Conservation (phyloP, 1,140 invertebrate genomes). For the Pseudomyrmex concolor region DNA sequence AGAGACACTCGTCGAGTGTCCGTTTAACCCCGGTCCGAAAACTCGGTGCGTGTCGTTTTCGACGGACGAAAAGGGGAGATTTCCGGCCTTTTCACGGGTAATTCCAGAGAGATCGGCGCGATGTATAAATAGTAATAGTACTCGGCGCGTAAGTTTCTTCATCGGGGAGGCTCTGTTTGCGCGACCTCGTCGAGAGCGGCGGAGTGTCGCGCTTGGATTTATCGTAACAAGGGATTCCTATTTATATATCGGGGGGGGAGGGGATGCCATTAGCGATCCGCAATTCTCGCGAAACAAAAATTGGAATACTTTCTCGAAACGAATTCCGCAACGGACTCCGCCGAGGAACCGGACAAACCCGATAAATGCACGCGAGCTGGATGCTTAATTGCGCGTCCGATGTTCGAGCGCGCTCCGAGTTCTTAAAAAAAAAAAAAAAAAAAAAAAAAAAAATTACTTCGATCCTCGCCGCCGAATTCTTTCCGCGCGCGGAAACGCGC, state of each 20-base stretch:
- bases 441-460: too few relatives aligned
- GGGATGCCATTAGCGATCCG: background rate
- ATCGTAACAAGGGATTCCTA: background rate
- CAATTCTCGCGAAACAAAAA: slow-evolving; percentile 4
- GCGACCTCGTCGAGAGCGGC: too few relatives aligned
- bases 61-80: slow-evolving; percentile 40
- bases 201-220: background rate
- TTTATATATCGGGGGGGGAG: background rate
- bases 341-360: slow-evolving; percentile 13
- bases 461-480: slow-evolving; percentile 35
- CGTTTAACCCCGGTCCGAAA: slow-evolving; percentile 49
- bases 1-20: slow-evolving; percentile 40
- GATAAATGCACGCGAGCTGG: slow-evolving; percentile 33
- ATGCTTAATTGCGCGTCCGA: slow-evolving; percentile 15
- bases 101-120: slow-evolving; percentile 17
- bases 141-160: background rate
- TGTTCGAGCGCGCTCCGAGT: background rate
- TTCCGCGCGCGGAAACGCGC: background rate
- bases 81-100: slow-evolving; percentile 38
- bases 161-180: too few relatives aligned
- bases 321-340: background rate
- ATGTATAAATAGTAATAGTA: slow-evolving; percentile 16
- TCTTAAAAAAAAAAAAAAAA: too few relatives aligned
- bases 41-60: slow-evolving; percentile 43
- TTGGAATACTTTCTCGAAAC: slow-evolving; percentile 15